Conservation (phyloP, 2,888 invertebrate genomes). For the Megastigmus dorsalis region DNA sequence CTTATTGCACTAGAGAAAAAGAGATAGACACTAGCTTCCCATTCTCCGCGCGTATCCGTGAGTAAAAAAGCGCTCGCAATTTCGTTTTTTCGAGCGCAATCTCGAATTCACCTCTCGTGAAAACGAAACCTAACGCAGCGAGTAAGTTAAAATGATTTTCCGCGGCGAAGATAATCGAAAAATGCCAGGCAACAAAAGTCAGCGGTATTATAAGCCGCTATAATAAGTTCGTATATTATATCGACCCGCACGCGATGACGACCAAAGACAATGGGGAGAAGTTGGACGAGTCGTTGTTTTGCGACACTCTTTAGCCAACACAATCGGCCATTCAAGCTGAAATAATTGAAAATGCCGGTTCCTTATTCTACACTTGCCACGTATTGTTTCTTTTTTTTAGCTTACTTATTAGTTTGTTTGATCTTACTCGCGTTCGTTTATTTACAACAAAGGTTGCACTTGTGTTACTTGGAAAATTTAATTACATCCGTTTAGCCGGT, state of each 20-base stretch:
- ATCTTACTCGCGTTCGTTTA: too few relatives aligned
- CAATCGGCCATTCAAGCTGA: slow-evolving; percentile 17
- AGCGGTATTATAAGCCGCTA: too few relatives aligned
- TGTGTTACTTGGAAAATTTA: too few relatives aligned
- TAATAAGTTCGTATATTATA: background rate
- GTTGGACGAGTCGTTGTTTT: slow-evolving; percentile 10
- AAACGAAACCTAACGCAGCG: background rate
- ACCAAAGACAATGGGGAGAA: slow-evolving; percentile 26
- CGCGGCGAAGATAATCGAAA: background rate
- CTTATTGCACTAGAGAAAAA: too few relatives aligned
- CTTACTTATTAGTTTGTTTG: too few relatives aligned
- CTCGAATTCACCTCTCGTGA: background rate
- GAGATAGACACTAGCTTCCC: background rate
- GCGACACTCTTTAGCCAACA: slow-evolving; percentile 16
- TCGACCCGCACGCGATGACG: background rate
- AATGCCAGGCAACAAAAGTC: slow-evolving; percentile 25
- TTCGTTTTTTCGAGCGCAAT: background rate
- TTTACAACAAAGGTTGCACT: too few relatives aligned
- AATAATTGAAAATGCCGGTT: slow-evolving; percentile 23
- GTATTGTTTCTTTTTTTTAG: too few relatives aligned
- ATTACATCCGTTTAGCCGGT: too few relatives aligned
- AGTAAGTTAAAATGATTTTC: background rate
- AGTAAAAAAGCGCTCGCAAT: slow-evolving; percentile 1
- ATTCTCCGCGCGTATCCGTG: slow-evolving; percentile 15
- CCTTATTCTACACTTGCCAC: too few relatives aligned